Base-by-base conservation (phyloP, 2,113 vertebrate genomes). In the Hypocryptadius cinnamomeus region DNA sequence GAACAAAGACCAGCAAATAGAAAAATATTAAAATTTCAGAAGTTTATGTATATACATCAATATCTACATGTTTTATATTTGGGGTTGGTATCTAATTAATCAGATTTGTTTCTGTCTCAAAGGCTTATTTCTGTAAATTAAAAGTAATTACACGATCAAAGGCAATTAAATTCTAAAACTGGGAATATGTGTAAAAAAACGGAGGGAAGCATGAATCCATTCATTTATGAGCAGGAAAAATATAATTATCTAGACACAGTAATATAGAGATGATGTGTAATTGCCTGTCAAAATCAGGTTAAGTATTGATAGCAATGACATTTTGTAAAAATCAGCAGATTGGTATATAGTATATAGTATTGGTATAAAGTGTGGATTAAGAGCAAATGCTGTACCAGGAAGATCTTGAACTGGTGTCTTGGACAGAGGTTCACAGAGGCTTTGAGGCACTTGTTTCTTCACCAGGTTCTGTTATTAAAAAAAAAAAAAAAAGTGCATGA, bases 131-230 rank as follows among this genome's bases (percentile, higher is more conserved):
- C 48, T 76, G 45, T 87, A 90, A 87, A 83, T 51, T 44, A 72
- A 89, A 93, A 89, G 78, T 40, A 92, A 71, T 81, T 87, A 92
- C 19, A 71, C 7, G 11, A 84, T 70, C 70, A 95, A 96, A 96
- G 59, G 61, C 30, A 68, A 72, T 78, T 82, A 33, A 33, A 82
- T 91, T 85, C 79, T 69, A 69, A 92, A 91, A 64, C 48, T 73
- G 30, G 70, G 65, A 85, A 87, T 22, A 71, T 15, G 15, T 81
- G 23, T 45, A 28, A 60, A 73, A 86, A 74, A 48, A 37, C 31
- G 5, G 5, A 90, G 48, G n/a, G 21, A 74, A 90, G 22, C 5
- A 6, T 89, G 39, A 88, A 37, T 87, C 80, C 50, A 28, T 57
- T 72, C 21, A 77, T 82, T 95, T 91, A 79, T 39, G 28, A 78